Base-by-base conservation (phyloP, 2,797 vertebrate genomes). In the Hippopotamyrus pictus region DNA sequence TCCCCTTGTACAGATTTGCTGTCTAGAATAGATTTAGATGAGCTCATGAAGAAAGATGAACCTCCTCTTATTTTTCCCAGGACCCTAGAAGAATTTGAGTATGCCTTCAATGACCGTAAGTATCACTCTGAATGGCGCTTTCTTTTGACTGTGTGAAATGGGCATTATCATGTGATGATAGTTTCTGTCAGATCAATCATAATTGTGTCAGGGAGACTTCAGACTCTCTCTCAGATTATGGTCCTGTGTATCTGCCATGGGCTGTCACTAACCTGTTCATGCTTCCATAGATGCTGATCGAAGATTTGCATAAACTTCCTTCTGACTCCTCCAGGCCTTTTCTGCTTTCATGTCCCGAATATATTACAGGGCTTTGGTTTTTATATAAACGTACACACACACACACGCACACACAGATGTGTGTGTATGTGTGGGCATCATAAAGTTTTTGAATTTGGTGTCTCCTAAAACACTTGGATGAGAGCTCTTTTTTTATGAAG, bases 1-100 rank as follows among this genome's bases (percentile, higher is more conserved):
- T 69, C 44, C 37, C 73, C 3, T 37, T 46, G 76, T 73, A 90
- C 93, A 99, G 98, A 99, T 95, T 96, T 99, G 92, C 94, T 99
- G 88, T 99, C 98, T 92, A 97, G 97, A 96, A 99, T 99, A 95
- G 97, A 99, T 93, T 95, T 99, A 92, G 98, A 99, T 95, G 98
- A 99, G 94, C 96, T 99, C 90, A 99, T 99, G 98, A 99, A 99
- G 97, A 99, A 99, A 95, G 98, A 99, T 94, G 98, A 99, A 90
- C 98, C 98, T 89, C 97, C 97, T 17, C 97, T 99, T 93, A 96
- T 96, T 92, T 99, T 99, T 94, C 98, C 98, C 91, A 97, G 97
- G 95, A 98, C 98, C 57, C 95, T 99, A 94, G 97, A 99, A 94
- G 98, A 97, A 93, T 99, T 99, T 93, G 97, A 99, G 94, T 99